phyloP scores from a whole-genome alignment of 2,113 vertebrate species.

The Polyodon spathula region DNA sequence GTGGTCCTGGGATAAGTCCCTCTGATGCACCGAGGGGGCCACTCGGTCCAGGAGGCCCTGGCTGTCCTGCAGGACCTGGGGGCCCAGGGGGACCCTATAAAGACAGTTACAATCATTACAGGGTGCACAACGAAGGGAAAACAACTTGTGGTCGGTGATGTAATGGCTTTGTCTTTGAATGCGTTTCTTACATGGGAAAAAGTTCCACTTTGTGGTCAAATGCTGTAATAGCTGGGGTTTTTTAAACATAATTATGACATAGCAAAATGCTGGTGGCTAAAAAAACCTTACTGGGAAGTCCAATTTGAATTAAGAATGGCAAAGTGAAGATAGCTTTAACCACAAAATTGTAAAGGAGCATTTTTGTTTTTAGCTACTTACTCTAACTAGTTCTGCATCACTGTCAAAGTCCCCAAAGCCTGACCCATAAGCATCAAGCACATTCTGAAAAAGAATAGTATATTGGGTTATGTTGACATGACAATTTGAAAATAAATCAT shows the following conservation, averaged over 20 bases:
- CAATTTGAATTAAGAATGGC: background rate
- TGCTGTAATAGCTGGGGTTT: too few species aligned
- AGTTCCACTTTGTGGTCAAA: too few species aligned
- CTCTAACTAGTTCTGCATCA: slow-evolving; percentile 50
- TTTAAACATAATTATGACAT: too few species aligned
- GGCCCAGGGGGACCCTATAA: slow-evolving; percentile 68
- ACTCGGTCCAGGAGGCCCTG: slow-evolving; percentile 44
- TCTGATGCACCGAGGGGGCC: slow-evolving; percentile 22
- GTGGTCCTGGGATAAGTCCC: slow-evolving; percentile 18
- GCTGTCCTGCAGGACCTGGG: slow-evolving; percentile 66
- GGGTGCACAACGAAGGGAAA: too few species aligned
- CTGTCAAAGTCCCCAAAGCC: slow-evolving; percentile 58
- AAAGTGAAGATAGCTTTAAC: background rate
- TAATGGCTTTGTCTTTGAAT: too few species aligned
- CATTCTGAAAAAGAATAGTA: slow-evolving; percentile 49
- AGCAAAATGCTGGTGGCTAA: too few species aligned
- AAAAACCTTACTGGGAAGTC: too few species aligned
- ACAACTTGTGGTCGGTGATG: too few species aligned
- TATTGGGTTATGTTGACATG: background rate
- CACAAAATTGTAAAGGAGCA: background rate
- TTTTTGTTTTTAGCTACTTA: slow-evolving; percentile 31
- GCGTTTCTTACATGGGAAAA: too few species aligned
- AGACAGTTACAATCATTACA: too few species aligned
- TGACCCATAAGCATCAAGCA: slow-evolving; percentile 56
- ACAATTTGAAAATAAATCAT: background rate